Percentiles rank a stretch among this genome's conserved stretches.
Evolutionary conservation across 1,140 invertebrate species (phyloP).

Genomic region (Nasonia vitripennis): DNA sequence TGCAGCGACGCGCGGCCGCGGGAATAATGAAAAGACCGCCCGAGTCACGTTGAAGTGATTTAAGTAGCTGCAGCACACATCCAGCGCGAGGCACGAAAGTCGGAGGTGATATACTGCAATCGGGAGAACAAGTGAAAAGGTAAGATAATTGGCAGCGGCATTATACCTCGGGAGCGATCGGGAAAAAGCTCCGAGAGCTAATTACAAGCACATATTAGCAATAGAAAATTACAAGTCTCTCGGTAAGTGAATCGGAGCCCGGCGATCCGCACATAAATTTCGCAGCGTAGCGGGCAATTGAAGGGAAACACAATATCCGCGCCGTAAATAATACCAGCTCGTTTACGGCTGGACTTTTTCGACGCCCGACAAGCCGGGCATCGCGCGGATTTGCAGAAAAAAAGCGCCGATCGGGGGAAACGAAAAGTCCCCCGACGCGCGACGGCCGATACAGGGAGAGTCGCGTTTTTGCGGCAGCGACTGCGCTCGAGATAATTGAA

Average conservation of each 20-base stretch:
- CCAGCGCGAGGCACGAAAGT: background rate
- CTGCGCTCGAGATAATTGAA: slow-evolving; percentile 38
- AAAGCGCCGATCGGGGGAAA: background rate
- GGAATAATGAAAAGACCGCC: background rate
- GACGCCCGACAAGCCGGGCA: too few relatives aligned
- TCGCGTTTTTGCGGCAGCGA: too few relatives aligned
- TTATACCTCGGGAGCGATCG: background rate
- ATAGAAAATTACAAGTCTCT: slow-evolving; percentile 7
- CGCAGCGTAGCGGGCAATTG: slow-evolving; percentile 10
- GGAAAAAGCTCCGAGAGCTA: background rate
- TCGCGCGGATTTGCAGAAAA: too few relatives aligned
- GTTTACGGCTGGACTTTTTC: slow-evolving; percentile 7
- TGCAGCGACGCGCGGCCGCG: background rate
- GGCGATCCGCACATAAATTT: slow-evolving; percentile 28
- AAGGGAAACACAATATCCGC: slow-evolving; percentile 18
- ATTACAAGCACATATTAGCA: slow-evolving; percentile 7
- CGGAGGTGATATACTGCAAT: background rate
- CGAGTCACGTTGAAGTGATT: background rate
- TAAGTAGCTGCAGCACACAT: background rate
- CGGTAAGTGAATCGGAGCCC: slow-evolving; percentile 24
- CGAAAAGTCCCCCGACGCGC: background rate
- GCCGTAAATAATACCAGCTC: slow-evolving; percentile 23
- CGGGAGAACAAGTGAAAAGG: slow-evolving; percentile 7
- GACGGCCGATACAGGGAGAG: too few relatives aligned
- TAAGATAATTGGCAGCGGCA: background rate